Evolutionary conservation across 2,888 invertebrate species (phyloP), one percentile per base, ranked within the genome.

Genomic region (Megastigmus dorsalis): DNA sequence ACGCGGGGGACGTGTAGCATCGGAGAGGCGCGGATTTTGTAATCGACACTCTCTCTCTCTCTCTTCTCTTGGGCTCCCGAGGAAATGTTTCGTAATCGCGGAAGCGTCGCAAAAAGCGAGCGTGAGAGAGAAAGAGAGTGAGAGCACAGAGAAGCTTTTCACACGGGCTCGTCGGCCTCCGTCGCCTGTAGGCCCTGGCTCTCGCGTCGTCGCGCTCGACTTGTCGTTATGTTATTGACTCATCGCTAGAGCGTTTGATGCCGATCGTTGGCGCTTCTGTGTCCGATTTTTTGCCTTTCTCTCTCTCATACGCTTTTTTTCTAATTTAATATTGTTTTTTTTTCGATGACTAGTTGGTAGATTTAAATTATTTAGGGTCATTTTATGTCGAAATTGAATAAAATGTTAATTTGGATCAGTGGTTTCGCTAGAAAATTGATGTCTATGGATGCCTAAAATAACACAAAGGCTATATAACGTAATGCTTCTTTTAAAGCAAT

Each of bases 41-140:
- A n/a, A n/a, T n/a, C n/a, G n/a, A n/a, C n/a, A n/a, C n/a, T 13
- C 13, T 41, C 41, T 41, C 13, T 41, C n/a, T 41, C 13, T 41
- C n/a, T 2, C 7, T 43, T 43, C 38, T 38, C 38, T 26, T 28
- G 15, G 13, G 15, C 13, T 6, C 26, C 13, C 50, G 54, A 63
- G 70, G 55, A 65, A 71, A 57, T 10, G 41, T 63, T 38, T 55
- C 57, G 38, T 57, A 71, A 71, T 65, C 63, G 30, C 57, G 65
- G 57, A 71, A 71, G 57, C 54, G 54, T 33, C 7, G 23, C 38
- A 13, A 18, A 55, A 59, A 30, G n/a, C n/a, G n/a, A n/a, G n/a
- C n/a, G 45, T 33, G 28, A 55, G 23, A 10, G 9, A 4, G 54
- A 43, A n/a, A 36, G 36, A 18, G 50, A 59, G 38, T 13, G 26